Base-by-base conservation (phyloP, 2,888 invertebrate genomes). In the Drosophila infuscata region DNA sequence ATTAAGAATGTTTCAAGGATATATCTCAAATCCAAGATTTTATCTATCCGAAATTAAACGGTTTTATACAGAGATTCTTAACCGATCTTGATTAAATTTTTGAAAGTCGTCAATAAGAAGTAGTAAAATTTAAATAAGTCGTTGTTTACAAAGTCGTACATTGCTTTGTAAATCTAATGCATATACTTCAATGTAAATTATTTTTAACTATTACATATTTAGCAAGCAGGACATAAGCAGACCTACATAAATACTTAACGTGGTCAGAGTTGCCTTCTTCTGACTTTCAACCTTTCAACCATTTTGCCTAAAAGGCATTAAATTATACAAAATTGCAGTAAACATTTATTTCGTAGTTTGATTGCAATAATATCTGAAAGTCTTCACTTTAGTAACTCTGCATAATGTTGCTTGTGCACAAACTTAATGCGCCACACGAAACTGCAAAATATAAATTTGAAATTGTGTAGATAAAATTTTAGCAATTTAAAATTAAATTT, bases 391-490 rank as follows among this genome's bases (percentile, higher is more conserved):
- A 91, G 79, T 20, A 83, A 69, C 51, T 82, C 65, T 12, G 81
- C 84, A 74, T 91, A 91, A 63, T 91, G 80, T 58, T 83, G 77
- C 53, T 79, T 89, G 66, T 89, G 82, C 25, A 62, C 75, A 20
- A 76, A 62, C 61, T 89, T 91, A 70, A 88, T 88, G 36, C 82
- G 88, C 60, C 88, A 71, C 8, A 92, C 92, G 54, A 83, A 76
- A 29, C 91, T 91, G 76, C n/a, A 57, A n/a, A 38, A 36, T 6
- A 35, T 12, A 17, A 25, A 25, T 32, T 3, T 9, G 8, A 17
- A 33, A 52, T 53, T 9, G 43, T 11, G 38, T 38, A 33, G 3
- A 2, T 17, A 0, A 15, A n/a, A 9, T 25, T 17, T 2, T 1
- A 1, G 8, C 7, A 33, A 36, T 25, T 36, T 8, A 8, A n/a